Evolutionary conservation across 2,888 invertebrate species (phyloP).

Genomic region (Eugnorisma glareosa): DNA sequence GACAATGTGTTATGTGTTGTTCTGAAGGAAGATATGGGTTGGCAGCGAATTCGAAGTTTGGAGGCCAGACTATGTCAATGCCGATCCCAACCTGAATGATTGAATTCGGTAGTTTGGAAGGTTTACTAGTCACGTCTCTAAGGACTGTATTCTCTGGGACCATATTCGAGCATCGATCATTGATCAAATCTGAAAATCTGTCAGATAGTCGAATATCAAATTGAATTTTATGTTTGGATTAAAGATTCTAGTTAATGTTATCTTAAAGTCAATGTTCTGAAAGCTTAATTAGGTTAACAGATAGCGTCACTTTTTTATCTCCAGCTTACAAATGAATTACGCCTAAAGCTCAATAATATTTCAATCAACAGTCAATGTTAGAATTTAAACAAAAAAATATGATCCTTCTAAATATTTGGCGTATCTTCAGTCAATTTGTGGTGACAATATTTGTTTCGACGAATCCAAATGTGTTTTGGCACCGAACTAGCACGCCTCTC

Average conservation of each 20-base stretch:
- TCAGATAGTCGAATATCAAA: background rate
- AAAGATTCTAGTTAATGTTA: background rate
- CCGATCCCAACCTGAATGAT: background rate
- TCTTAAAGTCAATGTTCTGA: background rate
- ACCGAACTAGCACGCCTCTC: conserved; percentile 33
- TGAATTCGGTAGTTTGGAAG: conserved; percentile 10
- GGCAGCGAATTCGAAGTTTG: conserved; percentile 28
- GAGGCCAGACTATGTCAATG: conserved; percentile 18
- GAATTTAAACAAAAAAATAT: background rate
- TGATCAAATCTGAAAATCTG: background rate
- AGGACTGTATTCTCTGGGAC: background rate
- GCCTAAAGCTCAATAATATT: background rate
- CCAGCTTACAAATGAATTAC: background rate
- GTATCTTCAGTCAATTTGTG: conserved; percentile 49
- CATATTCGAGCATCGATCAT: background rate
- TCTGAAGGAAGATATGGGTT: conserved; percentile 30
- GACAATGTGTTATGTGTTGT: conserved; percentile 6
- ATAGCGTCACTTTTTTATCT: background rate
- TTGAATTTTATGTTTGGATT: background rate
- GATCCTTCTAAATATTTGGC: conserved; percentile 21
- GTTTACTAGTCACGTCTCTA: background rate
- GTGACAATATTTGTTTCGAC: conserved; percentile 52
- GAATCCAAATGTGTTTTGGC: conserved; percentile 57
- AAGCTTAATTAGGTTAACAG: background rate
- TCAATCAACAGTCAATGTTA: background rate